phyloP scores from a whole-genome alignment of 2,888 invertebrate species.

The Eudemis profundana region DNA sequence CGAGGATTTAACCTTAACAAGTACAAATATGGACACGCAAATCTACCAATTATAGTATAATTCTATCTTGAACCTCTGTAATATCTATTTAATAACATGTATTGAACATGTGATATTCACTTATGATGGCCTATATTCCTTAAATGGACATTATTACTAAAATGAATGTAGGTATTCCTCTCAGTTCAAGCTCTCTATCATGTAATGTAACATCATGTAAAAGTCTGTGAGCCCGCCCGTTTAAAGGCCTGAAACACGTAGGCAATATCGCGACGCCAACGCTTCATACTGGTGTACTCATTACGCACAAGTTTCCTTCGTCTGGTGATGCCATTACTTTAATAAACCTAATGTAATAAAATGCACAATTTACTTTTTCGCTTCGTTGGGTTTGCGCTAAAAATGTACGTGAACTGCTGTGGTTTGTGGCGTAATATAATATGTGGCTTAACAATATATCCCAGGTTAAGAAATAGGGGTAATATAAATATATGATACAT shows the following conservation, averaged over 20 bases:
- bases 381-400: constrained; percentile 19
- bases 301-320: constrained; percentile 43
- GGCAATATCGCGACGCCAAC: constrained; percentile 43
- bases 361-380: constrained; percentile 28
- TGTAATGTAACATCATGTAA: too few relatives aligned
- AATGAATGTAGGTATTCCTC: too few relatives aligned
- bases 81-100: too few relatives aligned
- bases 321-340: constrained; percentile 37
- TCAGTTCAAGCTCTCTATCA: background rate
- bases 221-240: constrained; percentile 13
- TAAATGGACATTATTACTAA: too few relatives aligned
- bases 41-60: too few relatives aligned
- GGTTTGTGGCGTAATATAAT: constrained; percentile 12
- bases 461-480: background rate
- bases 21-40: too few relatives aligned
- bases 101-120: too few relatives aligned
- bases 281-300: constrained; percentile 43
- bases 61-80: too few relatives aligned
- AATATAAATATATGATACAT: background rate
- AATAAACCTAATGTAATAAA: constrained; percentile 41
- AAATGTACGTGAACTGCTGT: constrained; percentile 9
- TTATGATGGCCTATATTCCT: too few relatives aligned
- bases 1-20: too few relatives aligned
- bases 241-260: constrained; percentile 41
- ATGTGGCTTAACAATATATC: background rate